Percentiles rank a stretch among this genome's conserved stretches.
These are phyloP conservation scores for Sebastes ruberrimus DNA, from an alignment of 2,797 vertebrate genomes.

Conservation along the genomic window DNA sequence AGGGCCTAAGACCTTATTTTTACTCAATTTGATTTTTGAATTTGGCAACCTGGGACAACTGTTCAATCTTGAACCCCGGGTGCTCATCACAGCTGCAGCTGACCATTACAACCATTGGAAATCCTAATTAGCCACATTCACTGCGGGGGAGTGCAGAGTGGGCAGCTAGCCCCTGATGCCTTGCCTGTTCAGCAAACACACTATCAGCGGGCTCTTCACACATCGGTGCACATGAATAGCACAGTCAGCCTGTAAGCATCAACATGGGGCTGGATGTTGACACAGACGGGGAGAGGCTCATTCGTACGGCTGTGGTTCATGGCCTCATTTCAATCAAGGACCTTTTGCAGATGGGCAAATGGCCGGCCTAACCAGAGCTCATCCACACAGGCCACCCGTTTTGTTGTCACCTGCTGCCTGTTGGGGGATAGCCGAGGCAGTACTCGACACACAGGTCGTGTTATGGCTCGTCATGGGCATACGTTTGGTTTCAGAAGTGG, in stretches of 20 bases:
- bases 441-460: slow-evolving; percentile 27
- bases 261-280: slow-evolving; percentile 77
- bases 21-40: slow-evolving; percentile 6
- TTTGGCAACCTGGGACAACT: slow-evolving; percentile 18
- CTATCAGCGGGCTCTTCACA: slow-evolving; percentile 83
- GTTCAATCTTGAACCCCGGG: slow-evolving; percentile 26
- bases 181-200: slow-evolving; percentile 83
- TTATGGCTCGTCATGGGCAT: slow-evolving; percentile 21
- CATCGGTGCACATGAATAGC: slow-evolving; percentile 83
- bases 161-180: slow-evolving; percentile 74
- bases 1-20: neutral
- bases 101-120: slow-evolving; percentile 67
- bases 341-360: slow-evolving; percentile 69
- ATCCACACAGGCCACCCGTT: slow-evolving; percentile 11
- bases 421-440: neutral
- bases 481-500: slow-evolving; percentile 22
- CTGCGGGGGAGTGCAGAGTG: slow-evolving; percentile 72
- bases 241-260: slow-evolving; percentile 79
- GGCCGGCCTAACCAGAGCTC: neutral
- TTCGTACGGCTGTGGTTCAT: slow-evolving; percentile 58
- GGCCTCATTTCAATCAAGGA: slow-evolving; percentile 77
- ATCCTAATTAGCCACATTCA: slow-evolving; percentile 78
- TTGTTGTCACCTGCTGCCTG: slow-evolving; percentile 33
- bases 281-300: slow-evolving; percentile 75
- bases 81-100: slow-evolving; percentile 63